Conservation (phyloP, 2,113 vertebrate genomes). For the Orcinus orca region DNA sequence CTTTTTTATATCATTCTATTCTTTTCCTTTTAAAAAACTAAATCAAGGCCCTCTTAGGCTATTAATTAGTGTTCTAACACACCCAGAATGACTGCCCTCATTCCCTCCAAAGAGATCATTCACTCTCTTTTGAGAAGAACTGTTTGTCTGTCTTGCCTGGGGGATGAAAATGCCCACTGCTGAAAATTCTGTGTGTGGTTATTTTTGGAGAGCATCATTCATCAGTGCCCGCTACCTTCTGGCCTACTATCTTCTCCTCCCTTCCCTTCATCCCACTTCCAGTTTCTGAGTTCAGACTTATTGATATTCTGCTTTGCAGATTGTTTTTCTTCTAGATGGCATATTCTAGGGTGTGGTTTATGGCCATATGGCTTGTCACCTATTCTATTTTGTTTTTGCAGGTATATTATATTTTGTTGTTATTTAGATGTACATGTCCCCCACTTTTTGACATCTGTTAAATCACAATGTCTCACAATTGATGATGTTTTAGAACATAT, state of each 20-base stretch:
- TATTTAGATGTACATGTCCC: not conserved
- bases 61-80: not conserved
- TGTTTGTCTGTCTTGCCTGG: not conserved
- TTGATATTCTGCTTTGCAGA: not conserved
- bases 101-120: not conserved
- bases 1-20: not conserved
- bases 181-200: not conserved
- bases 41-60: not conserved
- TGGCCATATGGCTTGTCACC: not conserved
- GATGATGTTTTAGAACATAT: not conserved
- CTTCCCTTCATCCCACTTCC: not conserved
- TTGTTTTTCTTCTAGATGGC: not conserved
- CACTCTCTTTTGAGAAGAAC: not conserved
- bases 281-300: not conserved
- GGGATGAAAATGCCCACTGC: not conserved
- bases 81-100: not conserved
- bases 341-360: not conserved
- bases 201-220: not conserved
- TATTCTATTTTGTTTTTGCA: not conserved
- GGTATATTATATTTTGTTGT: not conserved
- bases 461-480: not conserved
- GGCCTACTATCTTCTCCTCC: not conserved
- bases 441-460: not conserved
- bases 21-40: not conserved
- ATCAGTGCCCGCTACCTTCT: not conserved